Base-by-base conservation (phyloP, 35 echinoderm and acorn worm species). In the Apostichopus parvimensis region DNA sequence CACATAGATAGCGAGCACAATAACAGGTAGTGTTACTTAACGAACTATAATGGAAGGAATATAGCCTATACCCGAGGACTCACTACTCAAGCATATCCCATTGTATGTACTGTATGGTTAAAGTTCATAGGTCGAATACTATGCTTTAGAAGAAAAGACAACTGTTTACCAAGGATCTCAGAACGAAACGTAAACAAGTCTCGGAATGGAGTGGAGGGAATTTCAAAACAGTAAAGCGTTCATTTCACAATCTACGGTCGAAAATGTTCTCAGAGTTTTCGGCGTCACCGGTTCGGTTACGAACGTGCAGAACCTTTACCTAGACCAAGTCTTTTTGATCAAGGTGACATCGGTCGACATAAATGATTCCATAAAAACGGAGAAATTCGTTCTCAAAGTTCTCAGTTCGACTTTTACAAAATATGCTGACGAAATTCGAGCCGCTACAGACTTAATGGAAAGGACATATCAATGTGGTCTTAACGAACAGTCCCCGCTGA, bases 401-500 rank as follows among this genome's bases (percentile, higher is more conserved):
- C 81, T 84, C 14, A 84, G 81, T 84, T 84, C 81, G 54, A 84
- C 81, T 58, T 84, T 17, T 54, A 84, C 81, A 10, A 84, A 58
- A 10, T 84, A 84, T 22, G 17, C 18, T 23, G 81, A 84, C 15
- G 55, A 84, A 58, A 59, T 84, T 5, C 55, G 57, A 22, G 55
- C 17, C 8, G 20, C 81, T 18, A 84, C 81, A n/a, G 24, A 5
- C 18, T 60, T 84, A 5, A 84, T 84, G 81, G 6, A 4, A 18
- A 58, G 9, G 55, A 7, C 24, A 12, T 55, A 59, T 17, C 25
- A 58, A 60, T 22, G 18, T 11, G 81, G 81, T 59, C 20, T 84
- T 2, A 57, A 60, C 54, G 57, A 59, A 58, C 81, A 84, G 58
- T 84, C 53, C 53, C 81, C 56, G 81, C 24, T 84, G n/a, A 84